Evolutionary conservation across 2,797 vertebrate genomes (phyloP).

Genomic region (Ispidina picta): DNA sequence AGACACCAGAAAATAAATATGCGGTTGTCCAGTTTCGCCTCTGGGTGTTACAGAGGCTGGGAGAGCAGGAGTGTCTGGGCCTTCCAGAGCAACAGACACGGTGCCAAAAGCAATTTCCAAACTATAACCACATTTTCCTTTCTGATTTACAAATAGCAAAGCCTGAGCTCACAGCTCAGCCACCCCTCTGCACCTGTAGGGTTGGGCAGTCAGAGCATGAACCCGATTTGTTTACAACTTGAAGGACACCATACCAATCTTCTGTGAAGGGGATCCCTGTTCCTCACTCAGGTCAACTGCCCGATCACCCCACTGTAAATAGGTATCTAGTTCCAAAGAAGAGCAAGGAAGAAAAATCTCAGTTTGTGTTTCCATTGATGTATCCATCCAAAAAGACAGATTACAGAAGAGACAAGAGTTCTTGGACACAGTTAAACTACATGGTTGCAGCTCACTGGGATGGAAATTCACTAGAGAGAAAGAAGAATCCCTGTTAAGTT

Average conservation of each 20-base stretch:
- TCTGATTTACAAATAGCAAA: background rate
- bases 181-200: accelerated
- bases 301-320: background rate
- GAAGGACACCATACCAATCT: background rate
- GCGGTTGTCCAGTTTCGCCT: background rate
- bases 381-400: background rate
- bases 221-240: background rate
- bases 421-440: background rate
- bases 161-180: background rate
- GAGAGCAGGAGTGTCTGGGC: background rate
- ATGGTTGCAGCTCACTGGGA: background rate
- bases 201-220: accelerated
- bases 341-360: background rate
- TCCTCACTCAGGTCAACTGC: background rate
- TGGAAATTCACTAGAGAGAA: background rate
- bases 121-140: background rate
- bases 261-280: background rate
- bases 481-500: background rate
- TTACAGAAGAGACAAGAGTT: background rate
- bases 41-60: background rate
- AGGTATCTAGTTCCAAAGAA: background rate
- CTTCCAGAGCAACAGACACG: background rate
- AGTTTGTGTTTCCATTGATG: background rate
- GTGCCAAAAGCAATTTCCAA: background rate
- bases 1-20: background rate